phyloP scores from a whole-genome alignment of 2,888 invertebrate species.

The Drosophila villosipedis region DNA sequence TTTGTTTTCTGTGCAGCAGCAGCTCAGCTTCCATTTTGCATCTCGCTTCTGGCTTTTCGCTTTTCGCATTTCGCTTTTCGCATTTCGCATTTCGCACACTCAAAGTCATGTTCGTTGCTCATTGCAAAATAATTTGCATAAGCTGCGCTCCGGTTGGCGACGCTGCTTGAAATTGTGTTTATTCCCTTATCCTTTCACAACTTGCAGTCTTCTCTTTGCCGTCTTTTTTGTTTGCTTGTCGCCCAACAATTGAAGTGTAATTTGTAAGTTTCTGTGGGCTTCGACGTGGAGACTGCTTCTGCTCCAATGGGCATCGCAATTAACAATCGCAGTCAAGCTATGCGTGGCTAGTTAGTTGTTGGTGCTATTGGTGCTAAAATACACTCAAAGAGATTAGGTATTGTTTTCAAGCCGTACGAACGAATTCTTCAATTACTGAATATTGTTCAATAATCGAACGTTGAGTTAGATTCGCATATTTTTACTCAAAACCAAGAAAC shows the following conservation, averaged over 20 bases:
- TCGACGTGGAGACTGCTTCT: slow-evolving; percentile 26
- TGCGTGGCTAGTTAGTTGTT: slow-evolving; percentile 31
- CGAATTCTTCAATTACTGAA: background rate
- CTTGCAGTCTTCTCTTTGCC: slow-evolving; percentile 28
- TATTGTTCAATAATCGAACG: background rate
- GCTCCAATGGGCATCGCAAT: slow-evolving; percentile 49
- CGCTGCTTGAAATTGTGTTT: slow-evolving; percentile 42
- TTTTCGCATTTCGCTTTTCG: background rate
- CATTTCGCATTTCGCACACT: slow-evolving; percentile 45
- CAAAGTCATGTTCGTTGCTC: slow-evolving; percentile 70
- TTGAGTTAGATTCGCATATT: background rate
- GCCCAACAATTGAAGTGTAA: slow-evolving; percentile 69
- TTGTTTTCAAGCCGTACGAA: background rate
- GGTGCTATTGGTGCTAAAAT: slow-evolving; percentile 1
- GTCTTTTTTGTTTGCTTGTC: slow-evolving; percentile 54
- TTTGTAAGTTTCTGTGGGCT: slow-evolving; percentile 55
- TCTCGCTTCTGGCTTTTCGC: slow-evolving; percentile 5
- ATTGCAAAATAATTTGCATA: slow-evolving; percentile 78
- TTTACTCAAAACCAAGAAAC: background rate
- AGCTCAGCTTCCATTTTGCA: slow-evolving; percentile 51
- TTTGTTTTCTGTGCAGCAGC: slow-evolving; percentile 5
- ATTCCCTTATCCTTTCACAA: slow-evolving; percentile 33
- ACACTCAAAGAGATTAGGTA: slow-evolving; percentile 2
- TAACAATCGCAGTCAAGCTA: slow-evolving; percentile 32
- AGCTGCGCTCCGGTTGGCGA: slow-evolving; percentile 41